Conservation (phyloP, 37 sponge, comb jelly and placozoan genomes). For the Halichondria panicea region DNA sequence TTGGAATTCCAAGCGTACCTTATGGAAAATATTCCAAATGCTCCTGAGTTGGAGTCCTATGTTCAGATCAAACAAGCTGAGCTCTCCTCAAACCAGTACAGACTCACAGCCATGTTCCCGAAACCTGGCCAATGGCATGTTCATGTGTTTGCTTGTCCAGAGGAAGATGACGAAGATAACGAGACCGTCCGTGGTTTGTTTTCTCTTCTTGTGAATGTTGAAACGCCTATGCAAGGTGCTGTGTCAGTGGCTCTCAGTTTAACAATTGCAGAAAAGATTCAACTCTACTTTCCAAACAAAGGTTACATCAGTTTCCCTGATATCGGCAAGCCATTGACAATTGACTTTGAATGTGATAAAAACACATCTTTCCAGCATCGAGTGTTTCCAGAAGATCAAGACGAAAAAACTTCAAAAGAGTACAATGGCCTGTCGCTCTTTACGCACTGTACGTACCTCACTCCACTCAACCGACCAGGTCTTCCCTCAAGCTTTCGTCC, state of each 20-base stretch:
- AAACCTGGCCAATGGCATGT: slow-evolving; percentile 29
- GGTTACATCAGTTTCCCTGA: background rate
- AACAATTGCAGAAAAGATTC: background rate
- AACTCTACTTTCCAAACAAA: background rate
- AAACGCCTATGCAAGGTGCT: background rate
- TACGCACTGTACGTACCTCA: slow-evolving; percentile 1
- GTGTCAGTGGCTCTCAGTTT: background rate
- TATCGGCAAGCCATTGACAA: background rate
- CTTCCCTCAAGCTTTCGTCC: no score
- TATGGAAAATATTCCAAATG: background rate
- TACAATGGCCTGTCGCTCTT: no score
- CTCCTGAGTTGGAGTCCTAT: no score
- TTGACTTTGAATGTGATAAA: background rate
- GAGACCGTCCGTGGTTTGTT: no score
- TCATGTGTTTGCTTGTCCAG: slow-evolving; percentile 10
- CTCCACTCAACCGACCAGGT: no score
- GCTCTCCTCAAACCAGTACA: background rate
- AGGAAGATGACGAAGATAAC: no score
- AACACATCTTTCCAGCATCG: background rate
- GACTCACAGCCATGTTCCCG: slow-evolving; percentile 14
- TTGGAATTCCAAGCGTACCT: background rate
- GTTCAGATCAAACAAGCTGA: background rate
- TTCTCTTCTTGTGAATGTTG: background rate
- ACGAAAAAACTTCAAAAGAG: no score
- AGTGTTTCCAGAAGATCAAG: background rate